Evolutionary conservation across 1,140 invertebrate genomes (phyloP), one percentile per base, ranked within the genome.

Genomic region (Episyrphus balteatus): DNA sequence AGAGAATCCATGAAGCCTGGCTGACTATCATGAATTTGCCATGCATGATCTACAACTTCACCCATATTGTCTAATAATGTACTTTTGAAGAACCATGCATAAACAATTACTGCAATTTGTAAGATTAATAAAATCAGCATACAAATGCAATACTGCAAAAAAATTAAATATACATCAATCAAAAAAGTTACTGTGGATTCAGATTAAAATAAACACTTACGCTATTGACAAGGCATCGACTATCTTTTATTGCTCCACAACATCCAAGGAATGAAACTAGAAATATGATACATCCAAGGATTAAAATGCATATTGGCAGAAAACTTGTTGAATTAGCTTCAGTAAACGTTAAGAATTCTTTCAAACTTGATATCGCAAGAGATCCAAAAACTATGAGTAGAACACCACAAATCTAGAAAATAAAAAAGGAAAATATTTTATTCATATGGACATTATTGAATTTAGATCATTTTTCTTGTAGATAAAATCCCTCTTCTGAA

Each of bases 181-280:
- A 26, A 26, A 26, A n/a, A n/a, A n/a, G n/a, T n/a, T 26, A 26
- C 21, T 26, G n/a, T n/a, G n/a, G n/a, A n/a, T n/a, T n/a, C n/a
- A n/a, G n/a, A n/a, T n/a, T n/a, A n/a, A n/a, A n/a, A n/a, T n/a
- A n/a, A n/a, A n/a, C 46, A 68, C 73, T 74, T 68, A 85, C 82
- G 53, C 80, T 82, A 54, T 83, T 74, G 17, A 82, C 71, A 80
- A 86, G 86, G 66, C 82, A 86, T 51, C 81, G 76, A 59, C 77
- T 86, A 59, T 87, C 83, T 49, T 81, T 75, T 46, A 85, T 78
- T 2, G 85, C 83, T 36, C 85, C 85, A 56, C 84, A 87, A 62
- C 85, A 88, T 55, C 86, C 86, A 56, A 87, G 81, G 72, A 85
- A 86, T 5, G 83, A 78, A 42, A 86, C 77, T 13, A 84, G 48